These are phyloP conservation scores for Drosophila helvetica DNA, from an alignment of 2,888 invertebrate genomes.

Conservation along the genomic window DNA sequence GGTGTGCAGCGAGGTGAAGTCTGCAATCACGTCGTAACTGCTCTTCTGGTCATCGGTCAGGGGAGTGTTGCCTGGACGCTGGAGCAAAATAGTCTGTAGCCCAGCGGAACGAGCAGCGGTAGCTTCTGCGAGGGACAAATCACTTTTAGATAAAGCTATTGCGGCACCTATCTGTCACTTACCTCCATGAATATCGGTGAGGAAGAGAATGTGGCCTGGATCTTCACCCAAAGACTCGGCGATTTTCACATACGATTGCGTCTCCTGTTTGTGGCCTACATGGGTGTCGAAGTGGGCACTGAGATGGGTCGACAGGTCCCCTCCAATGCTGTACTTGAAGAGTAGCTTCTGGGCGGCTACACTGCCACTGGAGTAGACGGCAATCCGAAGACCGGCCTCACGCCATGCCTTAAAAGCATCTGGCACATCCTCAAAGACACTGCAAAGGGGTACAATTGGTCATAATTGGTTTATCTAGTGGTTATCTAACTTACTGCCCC, in stretches of 20 bases:
- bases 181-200: constrained; percentile 94
- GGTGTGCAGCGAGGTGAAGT: constrained; percentile 83
- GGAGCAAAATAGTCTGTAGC: constrained; percentile 88
- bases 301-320: constrained; percentile 90
- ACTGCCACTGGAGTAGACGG: constrained; percentile 96
- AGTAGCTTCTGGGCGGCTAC: constrained; percentile 95
- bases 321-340: constrained; percentile 90
- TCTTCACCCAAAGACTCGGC: constrained; percentile 87
- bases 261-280: constrained; percentile 91
- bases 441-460: constrained; percentile 82
- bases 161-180: constrained; percentile 82
- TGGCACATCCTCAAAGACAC: constrained; percentile 94
- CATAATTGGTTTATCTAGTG: neutral
- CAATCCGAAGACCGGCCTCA: constrained; percentile 88
- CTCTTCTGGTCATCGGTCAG: constrained; percentile 86
- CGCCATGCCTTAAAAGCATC: constrained; percentile 90
- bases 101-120: constrained; percentile 92
- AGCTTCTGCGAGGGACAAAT: constrained; percentile 87
- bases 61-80: constrained; percentile 91
- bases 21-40: constrained; percentile 86
- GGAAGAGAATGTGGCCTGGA: constrained; percentile 90
- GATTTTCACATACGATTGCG: constrained; percentile 91
- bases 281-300: constrained; percentile 94
- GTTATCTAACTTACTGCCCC: constrained; percentile 90
- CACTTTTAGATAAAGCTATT: constrained; percentile 1